These are phyloP conservation scores for Scaptodrosophila lebanonensis DNA, from an alignment of 1,140 invertebrate genomes.

Conservation along the genomic window DNA sequence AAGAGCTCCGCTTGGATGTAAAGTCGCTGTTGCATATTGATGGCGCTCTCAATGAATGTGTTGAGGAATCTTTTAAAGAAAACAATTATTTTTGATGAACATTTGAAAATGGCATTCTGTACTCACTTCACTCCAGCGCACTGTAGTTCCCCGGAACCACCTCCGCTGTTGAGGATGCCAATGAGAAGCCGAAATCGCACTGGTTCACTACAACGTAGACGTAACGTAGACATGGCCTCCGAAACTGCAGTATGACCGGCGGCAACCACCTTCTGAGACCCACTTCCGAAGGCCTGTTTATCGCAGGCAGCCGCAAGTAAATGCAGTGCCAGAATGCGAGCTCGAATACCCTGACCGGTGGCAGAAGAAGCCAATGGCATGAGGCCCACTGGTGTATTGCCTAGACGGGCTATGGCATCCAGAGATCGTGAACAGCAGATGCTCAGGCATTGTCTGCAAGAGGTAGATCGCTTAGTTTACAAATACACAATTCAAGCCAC, in stretches of 20 bases:
- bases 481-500: background rate
- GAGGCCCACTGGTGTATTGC: slow-evolving; percentile 87
- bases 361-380: slow-evolving; percentile 90
- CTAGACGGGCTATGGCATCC: slow-evolving; percentile 85
- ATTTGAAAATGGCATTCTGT: background rate
- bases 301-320: slow-evolving; percentile 87
- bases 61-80: slow-evolving; percentile 83
- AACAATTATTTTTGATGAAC: background rate
- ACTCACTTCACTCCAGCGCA: slow-evolving; percentile 84
- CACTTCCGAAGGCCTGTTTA: slow-evolving; percentile 78
- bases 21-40: slow-evolving; percentile 85
- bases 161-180: slow-evolving; percentile 88
- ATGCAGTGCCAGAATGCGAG: slow-evolving; percentile 79
- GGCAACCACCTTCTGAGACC: slow-evolving; percentile 57
- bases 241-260: slow-evolving; percentile 89
- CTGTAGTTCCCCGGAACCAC: slow-evolving; percentile 83
- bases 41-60: slow-evolving; percentile 86
- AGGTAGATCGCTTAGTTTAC: background rate
- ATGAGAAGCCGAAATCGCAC: slow-evolving; percentile 93
- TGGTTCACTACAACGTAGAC: slow-evolving; percentile 92
- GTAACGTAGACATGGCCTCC: slow-evolving; percentile 92
- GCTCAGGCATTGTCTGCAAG: slow-evolving; percentile 85
- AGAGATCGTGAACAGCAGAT: slow-evolving; percentile 86
- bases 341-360: slow-evolving; percentile 73
- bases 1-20: slow-evolving; percentile 94